phyloP scores from a whole-genome alignment of 1,140 invertebrate species.

The Muscidifurax raptorellus region DNA sequence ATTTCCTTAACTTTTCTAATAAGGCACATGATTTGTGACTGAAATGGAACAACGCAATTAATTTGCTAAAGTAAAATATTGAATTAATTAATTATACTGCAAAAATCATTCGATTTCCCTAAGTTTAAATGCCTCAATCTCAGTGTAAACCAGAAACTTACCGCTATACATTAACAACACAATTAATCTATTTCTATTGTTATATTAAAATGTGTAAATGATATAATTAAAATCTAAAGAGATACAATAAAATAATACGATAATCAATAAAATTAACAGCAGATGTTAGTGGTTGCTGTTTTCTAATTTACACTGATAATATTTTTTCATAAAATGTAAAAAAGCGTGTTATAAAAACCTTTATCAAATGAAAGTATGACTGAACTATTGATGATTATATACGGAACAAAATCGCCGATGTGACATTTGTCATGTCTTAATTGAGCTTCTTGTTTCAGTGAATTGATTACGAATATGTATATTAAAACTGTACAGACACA shows the following conservation, averaged over 20 bases:
- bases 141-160: constrained; percentile 39
- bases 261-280: constrained; percentile 29
- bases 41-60: constrained; percentile 34
- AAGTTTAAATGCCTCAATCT: constrained; percentile 23
- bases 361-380: constrained; percentile 3
- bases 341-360: neutral
- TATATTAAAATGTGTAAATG: constrained; percentile 14
- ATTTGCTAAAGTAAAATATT: constrained; percentile 20
- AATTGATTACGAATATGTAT: neutral
- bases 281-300: constrained; percentile 1
- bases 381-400: constrained; percentile 27
- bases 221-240: constrained; percentile 17
- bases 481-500: constrained; percentile 44
- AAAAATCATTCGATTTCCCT: constrained; percentile 33
- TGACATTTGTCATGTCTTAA: constrained; percentile 38
- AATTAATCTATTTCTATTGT: neutral
- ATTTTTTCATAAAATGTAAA: constrained; percentile 18
- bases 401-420: constrained; percentile 42
- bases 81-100: constrained; percentile 19
- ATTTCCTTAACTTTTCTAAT: constrained; percentile 61
- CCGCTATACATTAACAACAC: constrained; percentile 1
- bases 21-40: constrained; percentile 63
- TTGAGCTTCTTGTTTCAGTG: constrained; percentile 22
- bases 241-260: neutral
- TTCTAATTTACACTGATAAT: constrained; percentile 44